Evolutionary conservation across 92 coral and sea anemone species (phyloP).

Genomic region (Heteractis magnifica): DNA sequence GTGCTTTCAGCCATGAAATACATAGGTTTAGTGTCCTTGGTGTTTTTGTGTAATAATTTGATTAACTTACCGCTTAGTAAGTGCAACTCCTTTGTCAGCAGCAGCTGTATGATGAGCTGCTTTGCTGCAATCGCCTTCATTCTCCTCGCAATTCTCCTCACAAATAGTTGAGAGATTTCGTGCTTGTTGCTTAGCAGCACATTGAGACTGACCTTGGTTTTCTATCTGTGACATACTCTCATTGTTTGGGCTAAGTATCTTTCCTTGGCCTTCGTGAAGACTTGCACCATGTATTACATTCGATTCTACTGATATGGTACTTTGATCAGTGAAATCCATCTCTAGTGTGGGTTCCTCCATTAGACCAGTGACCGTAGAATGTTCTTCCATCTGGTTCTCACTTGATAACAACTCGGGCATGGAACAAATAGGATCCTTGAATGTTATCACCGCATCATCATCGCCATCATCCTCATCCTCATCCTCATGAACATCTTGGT

Average conservation of each 20-base stretch:
- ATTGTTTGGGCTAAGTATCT: not conserved
- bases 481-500: not conserved
- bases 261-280: not conserved
- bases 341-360: slow-evolving; percentile 37
- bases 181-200: not conserved
- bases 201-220: not conserved
- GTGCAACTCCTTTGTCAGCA: not conserved
- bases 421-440: not conserved
- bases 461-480: not conserved
- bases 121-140: slow-evolving; percentile 17
- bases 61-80: not conserved
- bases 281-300: not conserved
- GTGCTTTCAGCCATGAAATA: not conserved
- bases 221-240: not conserved
- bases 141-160: slow-evolving; percentile 30
- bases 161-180: slow-evolving; percentile 9
- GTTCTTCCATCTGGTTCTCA: not conserved
- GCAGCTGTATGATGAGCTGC: not conserved
- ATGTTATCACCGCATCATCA: slow-evolving; percentile 5
- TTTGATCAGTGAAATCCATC: slow-evolving; percentile 1
- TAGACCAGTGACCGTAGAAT: not conserved
- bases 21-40: not conserved
- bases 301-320: not conserved
- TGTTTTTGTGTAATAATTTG: not conserved
- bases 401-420: not conserved